A percentile compares a stretch with the other conserved stretches of the same genome.
These are phyloP conservation scores for Carassius carassius DNA, from an alignment of 2,113 vertebrate genomes.

Conservation along the genomic window DNA sequence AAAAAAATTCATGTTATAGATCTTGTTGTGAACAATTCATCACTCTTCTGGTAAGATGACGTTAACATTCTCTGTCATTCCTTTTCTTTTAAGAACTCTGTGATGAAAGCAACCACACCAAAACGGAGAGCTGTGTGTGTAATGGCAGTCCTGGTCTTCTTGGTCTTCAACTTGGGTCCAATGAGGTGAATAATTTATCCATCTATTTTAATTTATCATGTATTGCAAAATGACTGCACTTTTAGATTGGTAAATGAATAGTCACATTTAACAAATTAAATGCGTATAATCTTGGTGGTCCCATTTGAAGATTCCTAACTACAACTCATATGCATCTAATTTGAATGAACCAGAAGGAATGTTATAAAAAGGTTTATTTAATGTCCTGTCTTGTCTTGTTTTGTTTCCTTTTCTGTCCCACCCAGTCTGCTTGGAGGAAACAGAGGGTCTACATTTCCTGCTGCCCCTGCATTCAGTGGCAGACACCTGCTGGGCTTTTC, in stretches of 20 bases:
- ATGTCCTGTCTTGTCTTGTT: not conserved
- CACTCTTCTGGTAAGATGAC: not conserved
- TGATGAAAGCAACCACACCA: conserved; percentile 82
- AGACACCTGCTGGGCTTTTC: conserved; percentile 84
- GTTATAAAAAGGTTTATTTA: not conserved
- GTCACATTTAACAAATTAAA: not conserved
- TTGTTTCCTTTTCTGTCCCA: not conserved
- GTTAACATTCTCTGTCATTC: not conserved
- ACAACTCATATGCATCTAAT: not conserved
- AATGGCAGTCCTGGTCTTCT: conserved; percentile 85
- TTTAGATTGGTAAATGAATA: not conserved
- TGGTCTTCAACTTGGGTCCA: conserved; percentile 83
- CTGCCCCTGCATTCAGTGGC: conserved; percentile 63
- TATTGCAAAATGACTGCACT: not conserved
- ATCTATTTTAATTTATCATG: not conserved
- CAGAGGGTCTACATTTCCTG: conserved; percentile 62
- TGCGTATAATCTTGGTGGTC: not conserved
- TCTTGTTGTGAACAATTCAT: too few relatives aligned
- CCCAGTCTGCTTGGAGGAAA: conserved; percentile 74
- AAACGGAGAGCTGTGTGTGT: conserved; percentile 90
- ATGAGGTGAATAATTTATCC: conserved; percentile 76
- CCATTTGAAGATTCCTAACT: not conserved
- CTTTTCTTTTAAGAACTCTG: conserved; percentile 78
- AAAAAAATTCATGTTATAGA: too few relatives aligned
- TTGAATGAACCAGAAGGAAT: not conserved